Base-by-base conservation (phyloP, 2,888 invertebrate species). In the Falcaria lacertinaria region DNA sequence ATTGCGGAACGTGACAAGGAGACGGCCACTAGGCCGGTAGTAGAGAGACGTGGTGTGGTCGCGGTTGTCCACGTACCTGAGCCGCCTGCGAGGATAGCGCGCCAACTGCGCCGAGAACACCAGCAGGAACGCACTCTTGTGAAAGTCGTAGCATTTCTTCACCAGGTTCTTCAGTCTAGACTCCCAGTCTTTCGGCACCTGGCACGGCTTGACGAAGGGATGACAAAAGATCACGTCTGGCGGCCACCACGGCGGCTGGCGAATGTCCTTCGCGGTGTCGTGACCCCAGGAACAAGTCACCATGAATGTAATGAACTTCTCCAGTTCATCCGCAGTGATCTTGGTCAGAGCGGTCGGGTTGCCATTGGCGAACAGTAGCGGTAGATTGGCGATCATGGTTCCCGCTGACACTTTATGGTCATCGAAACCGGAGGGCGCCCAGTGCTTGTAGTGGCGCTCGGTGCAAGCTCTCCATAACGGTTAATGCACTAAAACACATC, bases 1-100 rank as follows among this genome's bases (percentile, higher is more conserved):
- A 81, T 94, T 94, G 39, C 94, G 91, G 79, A 94, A 94, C 50
- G 94, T 94, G 15, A 94, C 94, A 45, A 94, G 74, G 22, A 94
- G 84, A 58, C 92, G 92, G 48, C 92, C 92, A 50, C 90, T 92
- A 39, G 91, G 90, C 60, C 91, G 89, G 69, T 93, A 92, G 60
- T 92, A 94, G 42, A 94, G 81, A 48, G 94, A 94, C 33, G 94
- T 94, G 16, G 94, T 94, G 41, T 92, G 92, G 64, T 94, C 94
- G 67, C 91, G 92, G 72, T 94, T 94, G 70, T 94, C 92, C 36
- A 93, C 92, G 70, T 93, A 94, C 55, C 92, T 89, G 54, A 94
- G 85, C 55, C 91, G 90, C 44, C 91, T 90, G 34, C 89, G 91
- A 22, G 93, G 92, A 69, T 92, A 92, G 11, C 91, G 89, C 19